Evolutionary conservation across 2,888 invertebrate genomes (phyloP), one percentile per base, ranked within the genome.

Genomic region (Chaitophorus viminalis): DNA sequence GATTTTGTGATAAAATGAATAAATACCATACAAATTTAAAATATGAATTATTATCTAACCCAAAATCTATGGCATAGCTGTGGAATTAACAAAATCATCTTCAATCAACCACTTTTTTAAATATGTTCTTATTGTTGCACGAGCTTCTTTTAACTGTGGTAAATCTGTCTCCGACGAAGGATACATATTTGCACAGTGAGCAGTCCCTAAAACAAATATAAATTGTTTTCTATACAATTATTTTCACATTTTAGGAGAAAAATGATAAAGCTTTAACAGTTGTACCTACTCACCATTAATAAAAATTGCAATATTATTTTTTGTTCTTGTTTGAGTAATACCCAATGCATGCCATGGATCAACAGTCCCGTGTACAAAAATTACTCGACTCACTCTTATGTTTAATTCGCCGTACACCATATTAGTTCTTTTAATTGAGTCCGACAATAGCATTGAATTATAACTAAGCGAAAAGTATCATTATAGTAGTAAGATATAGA

Each of bases 161-260:
- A 93, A 92, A 92, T 98, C 98, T 1, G 92, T 91, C 0, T 93
- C 92, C 11, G 93, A 92, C 14, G 94, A 92, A 54, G 97, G 97
- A 91, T 97, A 98, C 96, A 98, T 96, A 91, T 97, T 95, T 0
- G 97, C 97, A 92, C 98, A 98, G 91, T 98, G 98, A 14, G 98
- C 97, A 25, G 97, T 96, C 74, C 96, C 97, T 96, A 91, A 3
- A 68, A 74, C 1, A 76, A 76, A 21, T 29, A 46, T 1, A 29
- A 3, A 25, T 0, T 29, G 6, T 68, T 68, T 8, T 25, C 29
- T 0, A 68, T 29, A 68, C 11, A 11, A 68, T 70, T 70, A 31
- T 70, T 31, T 14, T 29, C 17, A 65, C 8, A 65, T 70, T 29
- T 31, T 5, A 31, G 14, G 8, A 70, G 0, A 70, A 68, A 68